Conservation (phyloP, 2,888 invertebrate genomes). For the Nomada lathburiana region DNA sequence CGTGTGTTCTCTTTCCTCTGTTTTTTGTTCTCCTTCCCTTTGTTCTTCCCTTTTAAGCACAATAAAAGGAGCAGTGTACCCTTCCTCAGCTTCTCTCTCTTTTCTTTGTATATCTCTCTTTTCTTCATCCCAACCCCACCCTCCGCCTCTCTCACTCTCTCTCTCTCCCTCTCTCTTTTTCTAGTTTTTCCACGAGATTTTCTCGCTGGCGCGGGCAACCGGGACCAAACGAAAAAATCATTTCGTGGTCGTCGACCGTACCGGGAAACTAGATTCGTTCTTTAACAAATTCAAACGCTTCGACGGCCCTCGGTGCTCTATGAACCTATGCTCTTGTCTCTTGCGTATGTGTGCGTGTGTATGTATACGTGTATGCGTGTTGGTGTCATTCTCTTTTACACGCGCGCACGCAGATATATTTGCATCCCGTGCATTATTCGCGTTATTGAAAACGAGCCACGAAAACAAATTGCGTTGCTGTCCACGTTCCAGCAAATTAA, state of each 20-base stretch:
- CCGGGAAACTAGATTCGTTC: constrained; percentile 44
- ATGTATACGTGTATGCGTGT: constrained; percentile 38
- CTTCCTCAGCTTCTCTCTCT: constrained; percentile 58
- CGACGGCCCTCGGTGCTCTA: constrained; percentile 50
- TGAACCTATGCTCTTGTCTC: constrained; percentile 25
- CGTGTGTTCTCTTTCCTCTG: constrained; percentile 28
- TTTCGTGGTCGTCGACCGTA: constrained; percentile 44
- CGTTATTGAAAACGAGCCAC: background rate
- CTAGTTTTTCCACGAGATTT: constrained; percentile 1
- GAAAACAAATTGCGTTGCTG: background rate
- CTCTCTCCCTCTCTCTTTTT: constrained; percentile 2
- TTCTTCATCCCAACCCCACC: background rate
- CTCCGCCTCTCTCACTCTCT: constrained; percentile 14
- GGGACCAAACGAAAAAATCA: constrained; percentile 49
- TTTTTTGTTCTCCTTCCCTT: constrained; percentile 19
- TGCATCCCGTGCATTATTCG: constrained; percentile 33
- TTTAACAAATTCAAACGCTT: constrained; percentile 61
- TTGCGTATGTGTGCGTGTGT: constrained; percentile 37
- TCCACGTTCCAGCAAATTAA: background rate
- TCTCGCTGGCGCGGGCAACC: constrained; percentile 12
- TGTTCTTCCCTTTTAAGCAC: constrained; percentile 37
- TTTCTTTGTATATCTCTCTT: constrained; percentile 42
- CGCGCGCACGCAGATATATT: constrained; percentile 35
- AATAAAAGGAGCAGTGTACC: constrained; percentile 62
- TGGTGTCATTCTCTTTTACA: background rate